Conservation (phyloP, 2,888 invertebrate genomes). For the Malthinus flaveolus region DNA sequence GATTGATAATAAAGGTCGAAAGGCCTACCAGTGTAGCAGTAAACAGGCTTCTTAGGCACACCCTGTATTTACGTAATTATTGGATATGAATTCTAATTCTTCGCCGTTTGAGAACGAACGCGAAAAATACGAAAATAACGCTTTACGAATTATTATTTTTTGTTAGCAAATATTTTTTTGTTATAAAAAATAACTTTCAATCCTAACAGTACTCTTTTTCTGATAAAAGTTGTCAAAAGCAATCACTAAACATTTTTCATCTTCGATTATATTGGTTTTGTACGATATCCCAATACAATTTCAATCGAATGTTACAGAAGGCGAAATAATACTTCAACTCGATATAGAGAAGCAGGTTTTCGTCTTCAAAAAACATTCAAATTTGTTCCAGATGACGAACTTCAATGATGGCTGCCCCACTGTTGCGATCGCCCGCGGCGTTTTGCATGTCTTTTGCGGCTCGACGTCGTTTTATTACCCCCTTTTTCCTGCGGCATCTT, state of each 20-base stretch:
- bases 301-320: constrained; percentile 30
- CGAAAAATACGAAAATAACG: too few species aligned
- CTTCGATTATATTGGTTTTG: constrained; percentile 34
- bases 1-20: too few species aligned
- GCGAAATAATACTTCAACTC: constrained; percentile 31
- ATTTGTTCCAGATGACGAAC: constrained; percentile 44
- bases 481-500: constrained; percentile 29
- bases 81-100: too few species aligned
- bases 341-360: constrained; percentile 27
- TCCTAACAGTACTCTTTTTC: not conserved
- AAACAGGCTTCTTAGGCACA: too few species aligned
- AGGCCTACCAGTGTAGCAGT: too few species aligned
- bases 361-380: constrained; percentile 46
- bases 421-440: constrained; percentile 39
- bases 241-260: constrained; percentile 32
- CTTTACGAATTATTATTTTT: too few species aligned
- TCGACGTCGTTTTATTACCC: constrained; percentile 36
- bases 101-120: too few species aligned
- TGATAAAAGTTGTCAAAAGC: constrained; percentile 27
- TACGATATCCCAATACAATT: constrained; percentile 22
- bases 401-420: constrained; percentile 46
- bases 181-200: too few species aligned
- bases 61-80: too few species aligned
- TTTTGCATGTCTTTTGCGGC: constrained; percentile 46
- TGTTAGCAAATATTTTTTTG: too few species aligned